Evolutionary conservation across 2,113 vertebrate species (phyloP), one percentile per base, ranked within the genome.

Genomic region (Motacilla tschutschensis): DNA sequence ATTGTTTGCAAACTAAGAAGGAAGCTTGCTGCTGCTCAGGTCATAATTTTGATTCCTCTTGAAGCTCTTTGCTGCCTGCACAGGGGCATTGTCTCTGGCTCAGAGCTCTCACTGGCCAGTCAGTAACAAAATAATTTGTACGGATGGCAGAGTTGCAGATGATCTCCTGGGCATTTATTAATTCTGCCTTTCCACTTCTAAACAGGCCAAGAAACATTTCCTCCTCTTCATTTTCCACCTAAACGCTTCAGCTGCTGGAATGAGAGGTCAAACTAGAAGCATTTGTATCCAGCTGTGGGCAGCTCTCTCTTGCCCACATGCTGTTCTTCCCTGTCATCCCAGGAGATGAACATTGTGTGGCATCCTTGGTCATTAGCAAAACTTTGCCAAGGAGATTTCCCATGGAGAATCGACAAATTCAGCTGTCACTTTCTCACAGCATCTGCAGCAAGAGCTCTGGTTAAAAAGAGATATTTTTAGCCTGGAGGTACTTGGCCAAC

Each of bases 321-420:
- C 70, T 83, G 54, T 69, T 50, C n/a, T 60, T 63, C 35, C 4
- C n/a, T 69, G 51, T 57, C 67, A 76, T 87, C 59, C 35, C 47
- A 21, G 70, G 43, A 84, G 71, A 82, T 31, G 74, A 78, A 60
- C 46, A 28, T 46, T 73, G 46, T 64, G 43, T 81, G 86, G 63
- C 63, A 86, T 81, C 81, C 63, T 91, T 76, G 59, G 57, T 31
- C 71, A 81, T 76, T 47, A 73, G 40, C 54, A 89, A 83, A 85
- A 65, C 38, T 48, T 81, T 83, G 83, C 80, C 85, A 88, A 81
- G 59, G 78, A 92, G 59, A 73, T 86, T 92, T 92, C 71, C 88
- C 36, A 8, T 48, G 80, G 55, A 85, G 66, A 87, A 70, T 65
- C 8, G 0, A 81, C 51, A 81, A 57, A 86, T 73, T 89, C 83